Percentiles rank a stretch among this genome's conserved stretches.
phyloP scores from a whole-genome alignment of 2,888 invertebrate species.

The Silvanus unidentatus region DNA sequence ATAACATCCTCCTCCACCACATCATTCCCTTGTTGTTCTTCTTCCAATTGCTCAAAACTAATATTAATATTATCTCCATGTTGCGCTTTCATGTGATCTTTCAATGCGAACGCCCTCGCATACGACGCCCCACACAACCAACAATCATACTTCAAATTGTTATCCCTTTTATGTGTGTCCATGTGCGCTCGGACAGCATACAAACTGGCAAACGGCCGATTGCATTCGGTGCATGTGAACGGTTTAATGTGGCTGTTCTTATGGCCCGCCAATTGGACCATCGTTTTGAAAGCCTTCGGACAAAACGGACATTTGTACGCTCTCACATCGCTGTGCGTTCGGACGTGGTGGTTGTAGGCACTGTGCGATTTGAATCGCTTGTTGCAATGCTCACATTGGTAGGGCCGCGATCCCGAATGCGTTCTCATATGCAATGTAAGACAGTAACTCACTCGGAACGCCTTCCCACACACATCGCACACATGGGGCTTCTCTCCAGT shows the following conservation, averaged over 20 bases:
- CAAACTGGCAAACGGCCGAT: slow-evolving; percentile 70
- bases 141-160: slow-evolving; percentile 66
- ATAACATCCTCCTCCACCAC: slow-evolving; percentile 9
- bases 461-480: slow-evolving; percentile 75
- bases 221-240: slow-evolving; percentile 69
- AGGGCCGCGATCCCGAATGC: slow-evolving; percentile 72
- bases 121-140: slow-evolving; percentile 70
- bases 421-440: slow-evolving; percentile 74
- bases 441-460: slow-evolving; percentile 74
- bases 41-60: neutral
- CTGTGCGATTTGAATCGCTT: slow-evolving; percentile 75
- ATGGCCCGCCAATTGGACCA: slow-evolving; percentile 72
- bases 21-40: neutral
- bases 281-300: slow-evolving; percentile 74
- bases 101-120: slow-evolving; percentile 67
- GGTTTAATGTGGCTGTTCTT: slow-evolving; percentile 79
- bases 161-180: slow-evolving; percentile 64
- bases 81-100: slow-evolving; percentile 65
- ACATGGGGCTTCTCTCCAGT: slow-evolving; percentile 74
- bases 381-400: slow-evolving; percentile 65
- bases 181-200: slow-evolving; percentile 73
- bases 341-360: slow-evolving; percentile 70
- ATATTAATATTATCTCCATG: slow-evolving; percentile 39
- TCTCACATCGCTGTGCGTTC: slow-evolving; percentile 70
- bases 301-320: slow-evolving; percentile 71